Evolutionary conservation across 2,797 vertebrate genomes (phyloP), one percentile per base, ranked within the genome.

Genomic region (Morus bassanus): DNA sequence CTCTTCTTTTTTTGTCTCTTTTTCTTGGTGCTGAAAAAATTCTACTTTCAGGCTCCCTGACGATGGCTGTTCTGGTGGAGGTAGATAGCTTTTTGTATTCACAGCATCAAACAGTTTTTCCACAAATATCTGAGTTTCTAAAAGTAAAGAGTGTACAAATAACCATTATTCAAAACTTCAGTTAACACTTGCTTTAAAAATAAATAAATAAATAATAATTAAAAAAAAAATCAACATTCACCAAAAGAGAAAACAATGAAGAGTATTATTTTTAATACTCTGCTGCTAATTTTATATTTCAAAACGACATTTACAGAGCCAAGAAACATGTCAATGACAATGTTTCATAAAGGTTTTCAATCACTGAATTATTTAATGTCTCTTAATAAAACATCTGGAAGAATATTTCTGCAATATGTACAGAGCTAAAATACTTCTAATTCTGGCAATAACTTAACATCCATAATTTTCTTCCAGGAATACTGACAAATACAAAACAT

Each of bases 81-180:
- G 99, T 98, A 99, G 98, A 94, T 99, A 99, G 98, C 98, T 99
- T 98, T 99, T 99, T 95, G 98, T 98, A 98, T 98, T 98, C 97
- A 99, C 98, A 94, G 99, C 99, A 98, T 99, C 99, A 97, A 99
- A 99, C 96, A 99, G 98, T 97, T 98, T 99, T 97, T 99, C 99
- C 95, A 99, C 99, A 98, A 99, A 99, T 89, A 96, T 98, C 94
- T 99, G 99, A 14, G 99, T 99, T 96, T 99, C 99, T 99, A 97
- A 74, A 98, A 96, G 64, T 56, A 89, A 87, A 96, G 33, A 25
- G 5, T 0, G 0, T 46, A 89, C 4, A 85, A 88, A 90, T 25
- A 84, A 7, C 9, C 60, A 67, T 87, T 35, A 85, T 28, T 56
- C 6, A 74, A 86, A 93, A 37, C 4, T 12, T 68, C 1, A 18